Evolutionary conservation across 2,888 invertebrate genomes (phyloP).

Genomic region (Cylloceria caligata): DNA sequence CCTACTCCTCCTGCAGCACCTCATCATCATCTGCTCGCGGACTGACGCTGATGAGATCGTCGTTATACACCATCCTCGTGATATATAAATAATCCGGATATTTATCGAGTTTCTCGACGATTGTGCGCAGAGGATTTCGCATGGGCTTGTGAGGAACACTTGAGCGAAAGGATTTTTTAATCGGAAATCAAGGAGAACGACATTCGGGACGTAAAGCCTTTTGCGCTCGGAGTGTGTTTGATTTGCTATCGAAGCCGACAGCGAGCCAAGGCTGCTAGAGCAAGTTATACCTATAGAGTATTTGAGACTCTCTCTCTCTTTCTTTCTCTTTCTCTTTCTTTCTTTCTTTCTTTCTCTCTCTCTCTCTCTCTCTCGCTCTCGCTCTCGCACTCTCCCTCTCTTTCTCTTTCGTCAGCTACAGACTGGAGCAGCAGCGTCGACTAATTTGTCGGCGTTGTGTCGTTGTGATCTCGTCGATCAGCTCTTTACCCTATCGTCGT

Average conservation of each 20-base stretch:
- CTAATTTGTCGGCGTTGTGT: too few species aligned
- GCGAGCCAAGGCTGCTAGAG: background rate
- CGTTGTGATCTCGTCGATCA: background rate
- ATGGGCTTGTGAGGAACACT: background rate
- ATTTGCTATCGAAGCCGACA: slow-evolving; percentile 22
- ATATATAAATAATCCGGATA: slow-evolving; percentile 3
- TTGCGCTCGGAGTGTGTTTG: slow-evolving; percentile 17
- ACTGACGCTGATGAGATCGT: slow-evolving; percentile 3
- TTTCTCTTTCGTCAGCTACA: too few species aligned
- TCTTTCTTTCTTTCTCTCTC: too few species aligned
- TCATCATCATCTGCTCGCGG: slow-evolving; percentile 54
- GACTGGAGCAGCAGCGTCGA: too few species aligned
- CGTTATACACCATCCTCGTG: background rate
- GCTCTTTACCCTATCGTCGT: background rate
- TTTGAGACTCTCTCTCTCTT: too few species aligned
- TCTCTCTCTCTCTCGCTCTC: too few species aligned
- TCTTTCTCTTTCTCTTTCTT: too few species aligned
- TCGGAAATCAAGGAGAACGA: background rate
- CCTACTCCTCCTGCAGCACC: slow-evolving; percentile 76
- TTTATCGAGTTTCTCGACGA: background rate
- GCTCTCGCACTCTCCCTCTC: too few species aligned
- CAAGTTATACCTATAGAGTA: background rate
- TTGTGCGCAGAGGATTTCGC: background rate
- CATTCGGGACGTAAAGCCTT: background rate
- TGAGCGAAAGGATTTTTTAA: background rate